Evolutionary conservation across 2,888 invertebrate genomes (phyloP), one percentile per base, ranked within the genome.

Genomic region (Seira musarum): DNA sequence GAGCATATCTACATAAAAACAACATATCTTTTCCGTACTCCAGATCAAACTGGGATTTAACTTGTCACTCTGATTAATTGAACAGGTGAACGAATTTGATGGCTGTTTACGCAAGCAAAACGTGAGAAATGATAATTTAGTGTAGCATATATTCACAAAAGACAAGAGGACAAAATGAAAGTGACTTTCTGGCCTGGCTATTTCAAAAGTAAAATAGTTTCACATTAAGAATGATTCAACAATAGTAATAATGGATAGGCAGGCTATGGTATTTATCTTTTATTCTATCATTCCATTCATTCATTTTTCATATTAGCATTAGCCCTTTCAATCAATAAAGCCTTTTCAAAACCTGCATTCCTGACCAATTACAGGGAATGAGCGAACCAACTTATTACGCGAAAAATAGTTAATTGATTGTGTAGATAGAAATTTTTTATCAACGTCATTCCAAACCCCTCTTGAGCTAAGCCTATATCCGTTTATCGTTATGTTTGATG

Each of bases 1-100:
- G 30, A 30, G 30, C 3, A 30, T 30, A 30, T 30, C 30, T 30
- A 8, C 30, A 30, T 30, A 30, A 30, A n/a, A 30, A 5, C 30
- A 30, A 5, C 30, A 30, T 30, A 30, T 30, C 30, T 30, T 30
- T 30, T 8, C 30, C 49, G 49, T 49, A 49, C 49, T 49, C 49
- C 49, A n/a, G 49, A 49, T 49, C 49, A 49, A 49, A n/a, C 49
- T n/a, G 49, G 49, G 49, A 49, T 49, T 49, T 49, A 49, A 49
- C 15, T 49, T 49, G 49, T 49, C 49, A 49, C 49, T 49, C 49
- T 8, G 15, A 49, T 49, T 49, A 49, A 49, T 49, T 49, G 49
- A 49, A 49, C 49, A 49, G 49, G 49, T 49, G 49, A 49, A 49
- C 15, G 49, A 49, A 49, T 49, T 13, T 49, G 13, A 49, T n/a